Conservation (phyloP, 2,113 vertebrate genomes). For the Campylomormyrus numenius region DNA sequence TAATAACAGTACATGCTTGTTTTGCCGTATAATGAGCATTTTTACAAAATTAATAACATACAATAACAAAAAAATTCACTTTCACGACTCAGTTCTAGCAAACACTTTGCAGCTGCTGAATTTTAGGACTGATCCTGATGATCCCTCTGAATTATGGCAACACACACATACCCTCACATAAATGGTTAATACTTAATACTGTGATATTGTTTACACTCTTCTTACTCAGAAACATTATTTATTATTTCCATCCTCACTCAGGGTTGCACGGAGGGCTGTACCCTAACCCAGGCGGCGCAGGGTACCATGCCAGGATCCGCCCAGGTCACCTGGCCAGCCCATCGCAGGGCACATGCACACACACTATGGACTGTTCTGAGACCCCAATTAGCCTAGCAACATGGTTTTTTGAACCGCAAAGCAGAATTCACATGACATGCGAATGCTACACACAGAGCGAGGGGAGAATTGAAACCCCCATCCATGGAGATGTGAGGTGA, state of each 20-base stretch:
- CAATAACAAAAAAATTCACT: background rate
- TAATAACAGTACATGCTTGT: background rate
- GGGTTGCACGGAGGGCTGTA: background rate
- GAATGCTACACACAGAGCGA: background rate
- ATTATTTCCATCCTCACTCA: background rate
- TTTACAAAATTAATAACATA: constrained; percentile 12
- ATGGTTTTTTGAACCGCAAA: background rate
- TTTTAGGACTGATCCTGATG: background rate
- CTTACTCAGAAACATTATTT: background rate
- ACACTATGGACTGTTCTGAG: background rate
- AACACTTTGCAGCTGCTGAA: background rate
- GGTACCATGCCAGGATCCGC: background rate
- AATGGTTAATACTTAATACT: background rate
- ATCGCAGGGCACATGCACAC: background rate
- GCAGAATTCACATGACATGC: background rate
- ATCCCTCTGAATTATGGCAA: background rate
- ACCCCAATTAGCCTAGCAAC: background rate
- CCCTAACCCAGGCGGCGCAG: background rate
- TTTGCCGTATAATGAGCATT: background rate
- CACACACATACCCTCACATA: background rate
- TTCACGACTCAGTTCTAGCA: background rate
- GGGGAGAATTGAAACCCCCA: background rate
- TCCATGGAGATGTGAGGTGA: background rate
- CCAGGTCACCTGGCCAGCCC: background rate
- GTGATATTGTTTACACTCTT: background rate